phyloP scores from a whole-genome alignment of 2,797 vertebrate genomes.

The Siniperca undulata region DNA sequence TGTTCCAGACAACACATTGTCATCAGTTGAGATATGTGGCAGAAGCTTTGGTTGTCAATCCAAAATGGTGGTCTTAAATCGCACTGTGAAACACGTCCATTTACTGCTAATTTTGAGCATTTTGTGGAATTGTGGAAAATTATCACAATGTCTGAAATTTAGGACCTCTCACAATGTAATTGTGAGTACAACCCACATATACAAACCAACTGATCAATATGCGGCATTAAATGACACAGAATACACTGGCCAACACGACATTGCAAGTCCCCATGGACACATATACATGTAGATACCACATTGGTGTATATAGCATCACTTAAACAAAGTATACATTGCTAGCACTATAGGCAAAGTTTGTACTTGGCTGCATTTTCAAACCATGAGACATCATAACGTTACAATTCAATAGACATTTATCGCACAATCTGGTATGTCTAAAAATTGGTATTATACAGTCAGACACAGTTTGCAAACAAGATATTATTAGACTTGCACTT shows the following conservation, averaged over 20 bases:
- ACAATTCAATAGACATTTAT: background rate
- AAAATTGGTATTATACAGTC: background rate
- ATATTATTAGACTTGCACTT: constrained; percentile 1
- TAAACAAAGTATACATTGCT: background rate
- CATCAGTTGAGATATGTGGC: background rate
- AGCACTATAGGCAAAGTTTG: background rate
- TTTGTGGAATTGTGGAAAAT: background rate
- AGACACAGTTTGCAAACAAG: background rate
- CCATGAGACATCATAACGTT: background rate
- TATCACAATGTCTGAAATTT: background rate
- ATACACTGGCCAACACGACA: background rate
- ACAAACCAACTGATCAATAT: background rate
- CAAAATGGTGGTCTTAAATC: background rate
- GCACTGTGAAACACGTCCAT: background rate
- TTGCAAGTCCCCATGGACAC: background rate
- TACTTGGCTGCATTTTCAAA: background rate
- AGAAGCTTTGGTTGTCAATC: background rate
- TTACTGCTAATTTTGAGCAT: background rate
- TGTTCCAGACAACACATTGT: background rate
- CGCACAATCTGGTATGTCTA: background rate
- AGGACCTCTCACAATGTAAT: background rate
- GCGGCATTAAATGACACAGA: background rate
- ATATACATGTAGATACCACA: background rate
- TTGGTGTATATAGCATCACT: too few relatives aligned
- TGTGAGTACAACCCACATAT: background rate